These are phyloP conservation scores for Tridacna gigas DNA, from an alignment of 2,888 invertebrate genomes.

Conservation along the genomic window DNA sequence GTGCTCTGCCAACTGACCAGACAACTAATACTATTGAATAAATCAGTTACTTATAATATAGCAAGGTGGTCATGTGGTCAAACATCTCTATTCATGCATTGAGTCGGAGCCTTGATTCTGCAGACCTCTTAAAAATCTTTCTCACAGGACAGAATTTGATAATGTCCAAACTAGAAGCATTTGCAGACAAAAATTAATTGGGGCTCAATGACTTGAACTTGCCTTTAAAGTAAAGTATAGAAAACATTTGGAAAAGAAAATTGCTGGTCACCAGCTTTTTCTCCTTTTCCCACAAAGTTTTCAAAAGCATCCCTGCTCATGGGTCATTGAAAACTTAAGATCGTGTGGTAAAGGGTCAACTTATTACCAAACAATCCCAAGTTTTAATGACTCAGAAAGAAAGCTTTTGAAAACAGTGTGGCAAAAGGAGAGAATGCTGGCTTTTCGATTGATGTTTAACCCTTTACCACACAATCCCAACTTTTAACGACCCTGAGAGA, in stretches of 20 bases:
- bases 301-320: not conserved
- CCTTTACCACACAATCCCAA: not conserved
- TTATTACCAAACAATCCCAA: not conserved
- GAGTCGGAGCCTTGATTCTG: no score
- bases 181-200: not conserved
- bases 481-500: not conserved
- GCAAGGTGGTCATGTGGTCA: no score
- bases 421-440: not conserved
- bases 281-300: not conserved
- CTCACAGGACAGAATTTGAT: no score
- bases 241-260: slow-evolving; percentile 1
- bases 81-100: no score
- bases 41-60: no score
- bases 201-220: not conserved
- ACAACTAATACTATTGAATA: no score
- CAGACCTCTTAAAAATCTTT: no score
- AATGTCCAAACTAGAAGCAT: no score
- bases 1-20: no score
- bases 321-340: not conserved
- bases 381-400: not conserved
- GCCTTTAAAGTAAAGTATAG: not conserved
- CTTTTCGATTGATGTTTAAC: no score
- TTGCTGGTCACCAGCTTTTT: not conserved
- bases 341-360: not conserved
- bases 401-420: not conserved